A percentile compares a stretch with the other conserved stretches of the same genome.
Conservation (phyloP, 1,140 invertebrate species). For the Heliconius melpomene region DNA sequence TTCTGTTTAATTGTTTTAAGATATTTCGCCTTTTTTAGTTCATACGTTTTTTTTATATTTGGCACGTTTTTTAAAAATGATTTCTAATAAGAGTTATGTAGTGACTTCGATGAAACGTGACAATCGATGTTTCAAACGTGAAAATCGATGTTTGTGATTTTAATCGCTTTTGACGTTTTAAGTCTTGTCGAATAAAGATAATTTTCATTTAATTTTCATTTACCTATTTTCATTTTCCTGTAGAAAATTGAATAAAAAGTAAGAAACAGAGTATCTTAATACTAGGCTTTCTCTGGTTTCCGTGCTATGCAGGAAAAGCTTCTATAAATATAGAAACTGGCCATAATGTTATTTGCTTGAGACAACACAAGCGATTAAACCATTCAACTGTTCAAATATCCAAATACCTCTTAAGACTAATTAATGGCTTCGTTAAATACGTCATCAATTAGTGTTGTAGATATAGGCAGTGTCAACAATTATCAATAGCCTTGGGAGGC, state of each 20-base stretch:
- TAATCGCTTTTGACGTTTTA: too few species aligned
- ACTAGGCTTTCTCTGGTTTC: too few species aligned
- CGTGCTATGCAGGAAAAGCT: too few species aligned
- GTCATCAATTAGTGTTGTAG: conserved; percentile 12
- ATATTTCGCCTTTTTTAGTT: conserved; percentile 34
- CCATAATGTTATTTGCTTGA: neutral
- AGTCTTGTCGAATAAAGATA: too few species aligned
- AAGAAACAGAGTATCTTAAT: too few species aligned
- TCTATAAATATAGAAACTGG: neutral
- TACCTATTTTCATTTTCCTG: too few species aligned
- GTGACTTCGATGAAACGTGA: too few species aligned
- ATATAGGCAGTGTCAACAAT: conserved; percentile 10
- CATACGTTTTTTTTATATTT: conserved; percentile 29
- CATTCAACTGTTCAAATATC: conserved; percentile 4
- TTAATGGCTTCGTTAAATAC: conserved; percentile 19
- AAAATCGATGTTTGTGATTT: too few species aligned
- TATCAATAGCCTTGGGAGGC: neutral
- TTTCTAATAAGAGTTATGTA: neutral
- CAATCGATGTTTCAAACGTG: too few species aligned
- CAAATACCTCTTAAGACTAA: conserved; percentile 15
- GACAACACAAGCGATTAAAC: neutral
- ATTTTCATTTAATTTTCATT: too few species aligned
- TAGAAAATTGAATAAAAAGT: too few species aligned
- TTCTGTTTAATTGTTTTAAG: conserved; percentile 47
- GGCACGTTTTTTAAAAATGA: conserved; percentile 22